These are phyloP conservation scores for Tipula confusa DNA, from an alignment of 2,888 invertebrate genomes.

Conservation along the genomic window DNA sequence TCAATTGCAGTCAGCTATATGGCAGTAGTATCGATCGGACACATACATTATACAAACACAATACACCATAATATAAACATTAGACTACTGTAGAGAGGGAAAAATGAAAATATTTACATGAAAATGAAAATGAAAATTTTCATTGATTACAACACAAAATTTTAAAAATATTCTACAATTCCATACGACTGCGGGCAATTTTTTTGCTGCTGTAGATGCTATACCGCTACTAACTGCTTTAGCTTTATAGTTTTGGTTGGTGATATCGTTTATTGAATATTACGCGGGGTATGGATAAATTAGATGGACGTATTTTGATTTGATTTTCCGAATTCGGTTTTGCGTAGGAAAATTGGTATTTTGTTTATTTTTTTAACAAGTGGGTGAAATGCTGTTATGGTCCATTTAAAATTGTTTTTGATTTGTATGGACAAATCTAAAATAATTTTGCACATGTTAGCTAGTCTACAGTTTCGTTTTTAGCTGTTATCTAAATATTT, in stretches of 20 bases:
- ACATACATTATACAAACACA: not conserved
- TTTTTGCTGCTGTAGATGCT: not conserved
- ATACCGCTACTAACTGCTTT: not conserved
- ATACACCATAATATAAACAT: not conserved
- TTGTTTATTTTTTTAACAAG: not conserved
- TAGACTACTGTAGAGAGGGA: not conserved
- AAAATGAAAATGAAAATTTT: not conserved
- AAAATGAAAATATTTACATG: not conserved
- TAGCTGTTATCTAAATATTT: too few relatives aligned
- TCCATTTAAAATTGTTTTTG: not conserved
- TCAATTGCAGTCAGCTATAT: not conserved
- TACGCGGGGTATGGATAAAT: not conserved
- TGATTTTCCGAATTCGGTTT: not conserved
- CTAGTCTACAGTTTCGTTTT: too few relatives aligned
- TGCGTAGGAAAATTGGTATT: not conserved
- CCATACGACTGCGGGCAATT: not conserved
- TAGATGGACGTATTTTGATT: not conserved
- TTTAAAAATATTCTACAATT: not conserved
- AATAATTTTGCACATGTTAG: too few relatives aligned
- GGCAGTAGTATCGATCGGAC: not conserved
- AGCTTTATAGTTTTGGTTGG: not conserved
- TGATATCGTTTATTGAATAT: not conserved
- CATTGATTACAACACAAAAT: slow-evolving; percentile 12
- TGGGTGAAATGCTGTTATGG: not conserved
- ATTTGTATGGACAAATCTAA: too few relatives aligned